Evolutionary conservation across 1,140 invertebrate species (phyloP), one percentile per base, ranked within the genome.

Genomic region (Samia ricini): DNA sequence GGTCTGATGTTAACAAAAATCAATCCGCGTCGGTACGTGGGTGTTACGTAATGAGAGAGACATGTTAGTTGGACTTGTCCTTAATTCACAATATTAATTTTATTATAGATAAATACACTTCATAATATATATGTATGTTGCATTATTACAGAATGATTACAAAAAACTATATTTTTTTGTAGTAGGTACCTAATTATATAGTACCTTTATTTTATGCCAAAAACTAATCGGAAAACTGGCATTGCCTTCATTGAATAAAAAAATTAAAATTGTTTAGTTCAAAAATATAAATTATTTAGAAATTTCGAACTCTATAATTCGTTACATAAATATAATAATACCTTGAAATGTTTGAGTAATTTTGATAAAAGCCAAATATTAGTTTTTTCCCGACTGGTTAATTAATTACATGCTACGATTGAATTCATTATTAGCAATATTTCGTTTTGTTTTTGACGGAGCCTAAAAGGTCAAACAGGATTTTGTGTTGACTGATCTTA

Each of bases 21-120:
- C 85, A 87, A 89, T 89, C 80, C 79, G 56, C 66, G 64, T 69
- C 65, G 70, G 72, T 81, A 82, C 76, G 85, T 87, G 81, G 83
- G 82, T 72, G 87, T 89, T 89, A 89, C 80, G 79, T 89, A 89
- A 89, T 79, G 69, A 70, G 63, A 68, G 52, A 70, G 73, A 79
- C 74, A 83, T 76, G 78, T 72, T 74, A 74, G 77, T 70, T 74
- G 56, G 76, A 63, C 72, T 75, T 68, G 66, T 36, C 21, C 59
- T 59, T 83, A 85, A 87, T 86, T 81, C 72, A 63, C n/a, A 42
- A 15, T 70, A 69, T 76, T 79, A 82, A 76, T 81, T 61, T 57
- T 63, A 42, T 59, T 56, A 64, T 23, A 58, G 24, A 36, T 20
- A 42, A 36, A 57, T 57, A 12, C 7, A 36, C 18, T 29, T 4